Conservation (phyloP, 2,888 invertebrate species). For the Acanthopleura granulata region DNA sequence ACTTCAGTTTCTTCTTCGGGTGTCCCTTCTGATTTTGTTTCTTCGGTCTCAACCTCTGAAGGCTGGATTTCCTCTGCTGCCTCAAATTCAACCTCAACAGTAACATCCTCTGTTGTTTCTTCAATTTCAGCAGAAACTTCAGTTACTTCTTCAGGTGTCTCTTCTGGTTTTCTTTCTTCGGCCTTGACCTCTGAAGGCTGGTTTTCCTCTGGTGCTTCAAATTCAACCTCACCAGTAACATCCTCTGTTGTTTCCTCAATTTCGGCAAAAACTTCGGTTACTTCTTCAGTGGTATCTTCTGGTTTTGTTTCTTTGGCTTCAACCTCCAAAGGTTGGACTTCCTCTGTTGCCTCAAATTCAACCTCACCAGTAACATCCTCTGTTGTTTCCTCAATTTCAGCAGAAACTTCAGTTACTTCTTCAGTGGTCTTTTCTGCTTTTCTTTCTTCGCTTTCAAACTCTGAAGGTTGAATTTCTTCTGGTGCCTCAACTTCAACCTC, state of each 20-base stretch:
- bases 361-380: conserved; percentile 5
- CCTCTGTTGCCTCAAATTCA: conserved; percentile 13
- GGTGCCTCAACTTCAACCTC: conserved; percentile 24
- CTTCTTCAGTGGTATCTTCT: conserved; percentile 24
- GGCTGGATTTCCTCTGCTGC: conserved; percentile 20
- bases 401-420: conserved; percentile 21
- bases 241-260: conserved; percentile 17
- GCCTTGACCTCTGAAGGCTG: conserved; percentile 12
- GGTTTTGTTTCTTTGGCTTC: conserved; percentile 23
- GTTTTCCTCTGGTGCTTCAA: conserved; percentile 17
- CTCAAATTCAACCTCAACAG: not conserved
- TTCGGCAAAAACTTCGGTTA: conserved; percentile 29
- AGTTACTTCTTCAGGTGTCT: not conserved
- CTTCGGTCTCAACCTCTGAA: conserved; percentile 3
- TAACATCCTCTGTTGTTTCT: conserved; percentile 20
- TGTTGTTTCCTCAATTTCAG: conserved; percentile 18
- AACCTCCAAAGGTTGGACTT: conserved; percentile 20
- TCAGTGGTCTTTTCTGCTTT: not conserved
- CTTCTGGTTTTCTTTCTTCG: conserved; percentile 8
- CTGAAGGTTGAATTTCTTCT: conserved; percentile 28
- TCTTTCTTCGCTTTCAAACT: conserved; percentile 20
- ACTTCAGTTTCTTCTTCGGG: conserved; percentile 27
- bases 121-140: conserved; percentile 19
- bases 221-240: conserved; percentile 26
- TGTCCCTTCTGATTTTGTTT: not conserved